A percentile compares a stretch with the other conserved stretches of the same genome.
Evolutionary conservation across 2,888 invertebrate genomes (phyloP).

Genomic region (Agelastica alni): DNA sequence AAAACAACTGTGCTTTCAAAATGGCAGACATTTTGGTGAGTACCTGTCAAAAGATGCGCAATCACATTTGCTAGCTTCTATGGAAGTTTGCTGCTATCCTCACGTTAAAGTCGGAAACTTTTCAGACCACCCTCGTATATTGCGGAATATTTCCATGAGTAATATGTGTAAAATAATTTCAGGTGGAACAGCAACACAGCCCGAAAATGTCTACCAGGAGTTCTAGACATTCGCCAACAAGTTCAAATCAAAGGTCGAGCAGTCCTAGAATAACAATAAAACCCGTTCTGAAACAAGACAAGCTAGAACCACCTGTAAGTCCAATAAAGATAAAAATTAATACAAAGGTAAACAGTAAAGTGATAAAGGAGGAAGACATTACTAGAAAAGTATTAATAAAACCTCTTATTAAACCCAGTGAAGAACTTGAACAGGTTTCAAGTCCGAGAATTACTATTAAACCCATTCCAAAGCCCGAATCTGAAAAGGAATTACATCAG

Average conservation of each 20-base stretch:
- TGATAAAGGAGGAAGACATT: conserved; percentile 37
- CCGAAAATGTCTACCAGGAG: conserved; percentile 56
- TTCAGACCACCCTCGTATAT: no score
- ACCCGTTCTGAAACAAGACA: conserved; percentile 49
- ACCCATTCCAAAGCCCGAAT: conserved; percentile 60
- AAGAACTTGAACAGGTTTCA: conserved; percentile 36
- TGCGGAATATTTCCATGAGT: no score
- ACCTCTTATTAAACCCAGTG: conserved; percentile 54
- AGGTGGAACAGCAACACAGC: conserved; percentile 49
- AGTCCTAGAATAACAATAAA: conserved; percentile 56
- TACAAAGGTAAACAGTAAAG: conserved; percentile 39
- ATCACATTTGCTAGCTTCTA: no score
- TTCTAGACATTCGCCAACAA: conserved; percentile 40
- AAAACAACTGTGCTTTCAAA: no score
- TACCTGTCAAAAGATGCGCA: no score
- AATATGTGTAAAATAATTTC: not conserved
- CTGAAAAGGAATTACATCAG: conserved; percentile 31
- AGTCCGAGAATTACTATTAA: conserved; percentile 62
- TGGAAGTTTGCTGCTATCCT: no score
- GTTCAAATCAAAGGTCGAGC: conserved; percentile 48
- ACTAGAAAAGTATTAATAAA: conserved; percentile 58
- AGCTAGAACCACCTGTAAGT: conserved; percentile 36
- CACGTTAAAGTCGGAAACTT: no score
- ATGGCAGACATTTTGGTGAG: no score
- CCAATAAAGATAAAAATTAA: conserved; percentile 57